Base-by-base conservation (phyloP, 1,140 invertebrate species). In the Diachasmimorpha longicaudata region DNA sequence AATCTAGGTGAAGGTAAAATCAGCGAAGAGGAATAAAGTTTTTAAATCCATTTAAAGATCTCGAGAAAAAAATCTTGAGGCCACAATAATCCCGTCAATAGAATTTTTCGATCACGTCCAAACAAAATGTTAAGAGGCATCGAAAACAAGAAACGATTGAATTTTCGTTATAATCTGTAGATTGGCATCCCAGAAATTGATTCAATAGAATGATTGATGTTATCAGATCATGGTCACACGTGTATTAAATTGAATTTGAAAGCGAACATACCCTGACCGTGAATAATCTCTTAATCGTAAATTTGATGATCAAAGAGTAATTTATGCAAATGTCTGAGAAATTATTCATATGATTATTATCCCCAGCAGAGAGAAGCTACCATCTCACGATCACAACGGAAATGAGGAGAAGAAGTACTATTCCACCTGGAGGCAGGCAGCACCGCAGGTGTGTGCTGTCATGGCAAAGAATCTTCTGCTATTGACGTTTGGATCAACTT, bases 401-500 rank as follows among this genome's bases (percentile, higher is more conserved):
- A 37, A 66, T 63, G 37, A 46, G 19, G 79, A 78, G 14, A 66
- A 66, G 13, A 46, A n/a, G 0, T 42, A 52, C 6, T 78, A 82
- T 46, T 88, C 86, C 4, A 90, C 88, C 80, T 82, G 91, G 74
- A 86, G 90, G 52, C 85, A 89, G 75, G 90, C 90, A 8, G 74
- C 91, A 55, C 91, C 92, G 66, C 92, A 93, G 86, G 90, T 91
- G 79, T 83, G 91, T 75, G 92, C 92, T 21, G 92, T 93, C 58
- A 89, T 88, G 75, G 92, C 92, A 36, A 93, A 93, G 83, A 93
- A 93, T 86, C 85, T 92, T 76, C 84, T 93, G 31, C 87, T 93
- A 67, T 82, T 93, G 67, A 90, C 91, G 11, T 95, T 94, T 84
- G 94, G 94, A 48, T 93, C 94, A 89, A 94, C 93, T 2, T 82